Conservation (phyloP, 2,888 invertebrate genomes). For the Ctenicera cuprea region DNA sequence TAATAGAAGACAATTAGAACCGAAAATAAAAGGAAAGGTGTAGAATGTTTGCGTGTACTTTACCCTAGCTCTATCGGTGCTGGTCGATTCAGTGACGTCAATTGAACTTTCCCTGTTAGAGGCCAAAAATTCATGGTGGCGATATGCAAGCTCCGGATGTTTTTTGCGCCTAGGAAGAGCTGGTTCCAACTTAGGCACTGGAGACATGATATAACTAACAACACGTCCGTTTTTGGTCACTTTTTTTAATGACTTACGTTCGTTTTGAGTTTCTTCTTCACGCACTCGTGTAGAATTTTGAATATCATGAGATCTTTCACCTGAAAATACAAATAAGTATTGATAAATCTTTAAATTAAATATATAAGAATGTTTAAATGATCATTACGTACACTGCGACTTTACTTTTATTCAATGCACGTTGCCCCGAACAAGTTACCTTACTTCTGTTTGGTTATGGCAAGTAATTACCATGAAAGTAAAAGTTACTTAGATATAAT, state of each 20-base stretch:
- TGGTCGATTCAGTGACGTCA: constrained; percentile 75
- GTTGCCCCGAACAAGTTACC: constrained; percentile 3
- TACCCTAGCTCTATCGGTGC: constrained; percentile 81
- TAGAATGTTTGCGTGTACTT: constrained; percentile 58
- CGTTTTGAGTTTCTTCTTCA: constrained; percentile 69
- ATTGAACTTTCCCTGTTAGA: constrained; percentile 79
- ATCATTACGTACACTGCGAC: not conserved
- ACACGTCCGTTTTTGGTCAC: constrained; percentile 60
- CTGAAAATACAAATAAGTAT: constrained; percentile 53
- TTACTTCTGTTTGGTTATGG: not conserved
- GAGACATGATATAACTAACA: constrained; percentile 63
- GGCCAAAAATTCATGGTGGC: constrained; percentile 87
- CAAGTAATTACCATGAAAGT: constrained; percentile 9
- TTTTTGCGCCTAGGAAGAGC: constrained; percentile 91
- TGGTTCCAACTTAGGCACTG: constrained; percentile 81
- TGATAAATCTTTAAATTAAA: constrained; percentile 3
- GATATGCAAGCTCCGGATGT: constrained; percentile 91
- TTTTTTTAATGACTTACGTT: constrained; percentile 64
- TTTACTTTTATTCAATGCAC: not conserved
- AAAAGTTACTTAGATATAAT: constrained; percentile 6
- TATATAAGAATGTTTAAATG: not conserved
- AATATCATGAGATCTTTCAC: constrained; percentile 65
- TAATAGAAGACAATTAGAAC: constrained; percentile 44
- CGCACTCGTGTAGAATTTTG: constrained; percentile 63
- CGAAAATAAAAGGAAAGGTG: constrained; percentile 45